These are phyloP conservation scores for Steinernema khuongi DNA, from an alignment of 1,140 invertebrate genomes.

Conservation along the genomic window DNA sequence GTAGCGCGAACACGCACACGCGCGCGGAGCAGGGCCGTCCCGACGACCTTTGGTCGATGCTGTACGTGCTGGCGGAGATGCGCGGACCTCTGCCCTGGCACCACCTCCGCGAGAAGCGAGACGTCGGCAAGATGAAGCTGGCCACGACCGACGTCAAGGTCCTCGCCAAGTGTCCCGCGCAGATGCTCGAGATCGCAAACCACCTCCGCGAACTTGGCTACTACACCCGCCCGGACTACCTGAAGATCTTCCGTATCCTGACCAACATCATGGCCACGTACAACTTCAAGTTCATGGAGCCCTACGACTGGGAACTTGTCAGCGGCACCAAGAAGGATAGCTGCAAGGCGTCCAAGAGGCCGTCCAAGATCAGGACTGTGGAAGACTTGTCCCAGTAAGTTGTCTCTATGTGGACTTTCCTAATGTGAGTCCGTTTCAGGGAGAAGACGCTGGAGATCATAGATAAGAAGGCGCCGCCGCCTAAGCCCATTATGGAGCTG, in stretches of 20 bases:
- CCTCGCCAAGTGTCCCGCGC: constrained; percentile 35
- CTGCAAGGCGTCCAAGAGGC: no score
- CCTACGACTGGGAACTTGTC: constrained; percentile 32
- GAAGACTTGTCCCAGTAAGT: neutral
- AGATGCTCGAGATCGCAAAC: constrained; percentile 33
- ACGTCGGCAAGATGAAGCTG: constrained; percentile 37
- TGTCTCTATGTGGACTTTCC: no score
- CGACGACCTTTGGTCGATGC: constrained; percentile 28
- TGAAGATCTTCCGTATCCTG: constrained; percentile 29
- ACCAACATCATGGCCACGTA: constrained; percentile 29
- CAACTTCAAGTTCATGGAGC: constrained; percentile 26
- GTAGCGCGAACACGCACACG: constrained; percentile 18
- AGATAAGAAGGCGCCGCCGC: neutral
- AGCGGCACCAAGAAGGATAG: neutral
- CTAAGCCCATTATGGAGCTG: neutral
- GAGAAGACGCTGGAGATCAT: no score
- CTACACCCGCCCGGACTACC: constrained; percentile 44
- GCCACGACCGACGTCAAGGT: constrained; percentile 29
- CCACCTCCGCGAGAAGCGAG: constrained; percentile 30
- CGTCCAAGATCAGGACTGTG: neutral
- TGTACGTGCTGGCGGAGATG: constrained; percentile 27
- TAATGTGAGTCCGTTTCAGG: no score
- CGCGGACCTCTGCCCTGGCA: constrained; percentile 42
- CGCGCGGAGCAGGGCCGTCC: constrained; percentile 25
- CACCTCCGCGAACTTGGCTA: constrained; percentile 37